These are phyloP conservation scores for Belonocnema kinseyi DNA, from an alignment of 1,140 invertebrate genomes.

Conservation along the genomic window DNA sequence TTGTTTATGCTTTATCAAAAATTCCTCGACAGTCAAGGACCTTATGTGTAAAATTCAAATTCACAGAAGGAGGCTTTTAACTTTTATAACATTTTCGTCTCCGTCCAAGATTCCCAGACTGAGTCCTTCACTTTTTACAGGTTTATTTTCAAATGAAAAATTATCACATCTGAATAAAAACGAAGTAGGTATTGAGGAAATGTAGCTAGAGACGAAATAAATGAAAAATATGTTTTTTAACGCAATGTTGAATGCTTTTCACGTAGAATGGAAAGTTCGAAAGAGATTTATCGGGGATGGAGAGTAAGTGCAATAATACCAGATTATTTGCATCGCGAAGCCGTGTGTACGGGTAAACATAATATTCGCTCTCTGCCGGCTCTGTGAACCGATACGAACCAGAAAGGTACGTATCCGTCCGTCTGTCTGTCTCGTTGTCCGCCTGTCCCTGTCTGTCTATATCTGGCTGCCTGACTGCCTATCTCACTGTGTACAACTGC, in stretches of 20 bases:
- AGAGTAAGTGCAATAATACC: constrained; percentile 75
- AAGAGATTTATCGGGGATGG: constrained; percentile 51
- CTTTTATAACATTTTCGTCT: too few relatives aligned
- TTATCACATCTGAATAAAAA: not conserved
- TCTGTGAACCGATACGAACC: constrained; percentile 72
- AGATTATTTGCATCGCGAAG: constrained; percentile 76
- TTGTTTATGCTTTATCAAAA: too few relatives aligned
- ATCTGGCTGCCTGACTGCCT: constrained; percentile 48
- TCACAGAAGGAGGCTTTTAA: too few relatives aligned
- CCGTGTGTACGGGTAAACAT: constrained; percentile 75
- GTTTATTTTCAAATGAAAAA: not conserved
- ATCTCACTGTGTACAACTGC: constrained; percentile 63
- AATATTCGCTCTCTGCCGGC: constrained; percentile 73
- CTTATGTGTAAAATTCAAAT: too few relatives aligned
- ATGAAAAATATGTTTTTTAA: constrained; percentile 23
- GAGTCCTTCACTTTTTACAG: too few relatives aligned
- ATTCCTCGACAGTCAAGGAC: too few relatives aligned
- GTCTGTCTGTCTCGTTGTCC: constrained; percentile 48
- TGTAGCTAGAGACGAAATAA: not conserved
- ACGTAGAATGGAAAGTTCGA: constrained; percentile 49
- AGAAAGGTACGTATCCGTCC: constrained; percentile 61
- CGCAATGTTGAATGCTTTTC: constrained; percentile 41
- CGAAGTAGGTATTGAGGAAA: not conserved
- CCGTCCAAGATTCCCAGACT: too few relatives aligned
- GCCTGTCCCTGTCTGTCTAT: constrained; percentile 37